A percentile compares a stretch with the other conserved stretches of the same genome.
Evolutionary conservation across 2,888 invertebrate genomes (phyloP).

Genomic region (Neuroscelio doddi): DNA sequence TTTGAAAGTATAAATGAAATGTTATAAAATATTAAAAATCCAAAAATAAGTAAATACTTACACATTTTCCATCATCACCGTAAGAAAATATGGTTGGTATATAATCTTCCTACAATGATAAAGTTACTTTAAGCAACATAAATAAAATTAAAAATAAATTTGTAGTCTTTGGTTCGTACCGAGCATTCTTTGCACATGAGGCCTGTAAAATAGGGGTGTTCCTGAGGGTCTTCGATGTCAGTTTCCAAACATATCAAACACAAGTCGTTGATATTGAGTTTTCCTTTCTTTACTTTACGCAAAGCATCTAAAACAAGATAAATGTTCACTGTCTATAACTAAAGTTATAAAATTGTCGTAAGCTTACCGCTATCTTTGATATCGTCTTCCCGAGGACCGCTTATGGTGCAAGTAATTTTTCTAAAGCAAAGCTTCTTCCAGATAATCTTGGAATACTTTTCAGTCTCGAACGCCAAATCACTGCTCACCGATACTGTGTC

Average conservation of each 20-base stretch:
- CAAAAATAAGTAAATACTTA: constrained; percentile 51
- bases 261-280: constrained; percentile 26
- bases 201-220: constrained; percentile 67
- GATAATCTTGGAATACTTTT: constrained; percentile 55
- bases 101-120: constrained; percentile 51
- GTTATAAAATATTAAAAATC: neutral
- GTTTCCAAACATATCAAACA: constrained; percentile 60
- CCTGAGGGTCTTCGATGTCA: constrained; percentile 33
- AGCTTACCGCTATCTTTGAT: constrained; percentile 52
- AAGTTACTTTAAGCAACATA: constrained; percentile 14
- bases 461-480: constrained; percentile 4
- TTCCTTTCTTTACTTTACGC: constrained; percentile 35
- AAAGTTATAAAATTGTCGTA: constrained; percentile 27
- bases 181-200: constrained; percentile 64
- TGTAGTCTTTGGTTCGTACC: constrained; percentile 52
- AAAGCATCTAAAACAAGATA: constrained; percentile 45
- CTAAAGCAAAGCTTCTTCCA: constrained; percentile 50
- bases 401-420: constrained; percentile 49
- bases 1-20: constrained; percentile 6
- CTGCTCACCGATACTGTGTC: neutral
- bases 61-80: constrained; percentile 67
- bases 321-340: constrained; percentile 1
- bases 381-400: constrained; percentile 49
- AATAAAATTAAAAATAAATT: constrained; percentile 7
- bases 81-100: constrained; percentile 62